Base-by-base conservation (phyloP, 2,113 vertebrate genomes). In the Gallinago paraguaiae region DNA sequence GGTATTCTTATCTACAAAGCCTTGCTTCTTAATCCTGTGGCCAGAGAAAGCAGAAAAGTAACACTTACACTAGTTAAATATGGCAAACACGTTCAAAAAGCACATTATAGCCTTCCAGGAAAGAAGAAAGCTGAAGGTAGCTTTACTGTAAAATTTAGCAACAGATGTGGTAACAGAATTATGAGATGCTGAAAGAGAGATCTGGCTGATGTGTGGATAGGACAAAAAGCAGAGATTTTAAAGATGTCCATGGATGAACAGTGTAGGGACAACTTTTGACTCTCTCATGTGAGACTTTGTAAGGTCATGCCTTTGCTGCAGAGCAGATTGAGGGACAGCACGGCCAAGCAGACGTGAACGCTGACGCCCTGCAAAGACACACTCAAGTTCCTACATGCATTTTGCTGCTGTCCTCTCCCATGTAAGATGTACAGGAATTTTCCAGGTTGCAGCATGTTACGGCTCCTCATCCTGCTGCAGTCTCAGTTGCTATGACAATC, bases 1-100 rank as follows among this genome's bases (percentile, higher is more conserved):
- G 50, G 25, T 71, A 92, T 92, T 90, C 82, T 96, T 82, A 91
- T 88, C 88, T 95, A 72, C 80, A 92, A 70, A 93, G 77, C n/a
- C 31, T 71, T 71, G 33, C 35, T 88, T 81, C 88, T 94, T 90
- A 61, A 75, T 70, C 41, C 37, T 79, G 31, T 61, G 90, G 72
- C 83, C 72, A 56, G 86, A 90, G 79, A 45, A 88, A 91, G 53
- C 37, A 71, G 83, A 64, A 81, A 78, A 92, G 70, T 71, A 92
- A 70, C n/a, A 67, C 25, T 48, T 50, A 43, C 15, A 30, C 72
- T 37, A 71, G 46, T 69, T 81, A 86, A 84, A 76, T 54, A 50
- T 12, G 16, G 61, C 28, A 78, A 93, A 43, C 31, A 37, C 12
- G 57, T 71, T 91, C 57, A 68, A 60, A 93, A 86, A 75, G 27